Evolutionary conservation across 2,797 vertebrate genomes (phyloP).

Genomic region (Eleutherodactylus coqui): DNA sequence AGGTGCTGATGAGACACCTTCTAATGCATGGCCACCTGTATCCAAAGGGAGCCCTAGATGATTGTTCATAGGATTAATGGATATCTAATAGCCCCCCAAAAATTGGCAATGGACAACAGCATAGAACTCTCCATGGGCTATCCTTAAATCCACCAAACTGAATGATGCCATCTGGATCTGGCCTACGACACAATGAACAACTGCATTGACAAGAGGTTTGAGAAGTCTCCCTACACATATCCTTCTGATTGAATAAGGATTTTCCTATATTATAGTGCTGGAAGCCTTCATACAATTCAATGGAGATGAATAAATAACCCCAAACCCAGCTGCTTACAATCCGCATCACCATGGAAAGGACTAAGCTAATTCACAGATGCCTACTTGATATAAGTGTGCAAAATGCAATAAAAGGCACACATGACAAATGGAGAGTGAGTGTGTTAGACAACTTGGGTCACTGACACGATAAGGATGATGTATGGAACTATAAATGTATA

Average conservation of each 20-base stretch:
- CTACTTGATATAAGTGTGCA: not conserved
- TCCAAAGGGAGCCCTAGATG: not conserved
- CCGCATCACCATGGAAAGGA: not conserved
- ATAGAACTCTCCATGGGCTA: too few relatives aligned
- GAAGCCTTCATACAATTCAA: not conserved
- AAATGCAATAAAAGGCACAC: conserved; percentile 27
- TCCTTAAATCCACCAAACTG: not conserved
- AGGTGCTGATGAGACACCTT: not conserved
- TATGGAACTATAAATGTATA: conserved; percentile 4
- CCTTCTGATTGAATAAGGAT: not conserved
- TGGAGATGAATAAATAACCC: not conserved
- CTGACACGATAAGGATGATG: conserved; percentile 28
- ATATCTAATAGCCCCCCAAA: not conserved
- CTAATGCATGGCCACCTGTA: not conserved
- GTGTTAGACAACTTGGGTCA: not conserved
- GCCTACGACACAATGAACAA: not conserved
- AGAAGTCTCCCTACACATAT: not conserved
- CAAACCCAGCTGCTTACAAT: not conserved
- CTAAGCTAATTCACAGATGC: not conserved
- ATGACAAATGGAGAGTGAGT: conserved; percentile 26
- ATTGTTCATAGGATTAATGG: not conserved
- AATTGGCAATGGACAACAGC: too few relatives aligned
- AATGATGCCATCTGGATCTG: not conserved
- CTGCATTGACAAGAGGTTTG: not conserved
- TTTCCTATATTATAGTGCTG: not conserved